Evolutionary conservation across 2,113 vertebrate species (phyloP), one percentile per base, ranked within the genome.

Genomic region (Tursiops truncatus): DNA sequence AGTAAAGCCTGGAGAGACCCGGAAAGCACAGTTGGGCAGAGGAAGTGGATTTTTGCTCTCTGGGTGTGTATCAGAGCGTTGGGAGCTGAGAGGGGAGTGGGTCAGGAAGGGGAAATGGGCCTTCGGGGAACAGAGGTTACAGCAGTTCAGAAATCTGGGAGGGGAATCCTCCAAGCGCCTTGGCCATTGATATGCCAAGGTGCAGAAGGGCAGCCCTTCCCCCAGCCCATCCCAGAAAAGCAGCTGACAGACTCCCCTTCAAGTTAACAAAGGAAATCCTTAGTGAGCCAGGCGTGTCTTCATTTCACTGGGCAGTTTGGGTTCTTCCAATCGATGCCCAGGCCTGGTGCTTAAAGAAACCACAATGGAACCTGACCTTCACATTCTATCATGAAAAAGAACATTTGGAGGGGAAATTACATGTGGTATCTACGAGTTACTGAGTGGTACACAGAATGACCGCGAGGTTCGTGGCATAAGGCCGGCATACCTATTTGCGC

Each of bases 361-460:
- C 20, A 4, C 21, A 2, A 0, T 8, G 0, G 4, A 28, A 2
- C 6, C 47, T 4, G 21, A 4, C 15, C n/a, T 17, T 18, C 6
- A 62, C 15, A 23, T 9, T 1, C 33, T 5, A 14, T 14, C 23
- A 5, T 2, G 9, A 5, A 2, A 28, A 28, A 25, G n/a, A 58
- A 1, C 4, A 15, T 25, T 47, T 23, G 11, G 13, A 36, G 38
- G 58, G 18, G 26, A 18, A n/a, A 11, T 28, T 0, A 18, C 6
- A 6, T 25, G 0, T 1, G 33, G 12, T 15, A 0, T 1, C 21
- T 2, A 0, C 0, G 6, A 13, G 5, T 33, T 63, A 8, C 70
- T 4, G 12, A 6, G 41, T 1, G 28, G 53, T 5, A 1, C 1
- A 25, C 28, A n/a, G 3, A 38, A 28, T 25, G 0, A 3, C 5